These are phyloP conservation scores for Tetrao urogallus DNA, from an alignment of 2,113 vertebrate species.

Conservation along the genomic window DNA sequence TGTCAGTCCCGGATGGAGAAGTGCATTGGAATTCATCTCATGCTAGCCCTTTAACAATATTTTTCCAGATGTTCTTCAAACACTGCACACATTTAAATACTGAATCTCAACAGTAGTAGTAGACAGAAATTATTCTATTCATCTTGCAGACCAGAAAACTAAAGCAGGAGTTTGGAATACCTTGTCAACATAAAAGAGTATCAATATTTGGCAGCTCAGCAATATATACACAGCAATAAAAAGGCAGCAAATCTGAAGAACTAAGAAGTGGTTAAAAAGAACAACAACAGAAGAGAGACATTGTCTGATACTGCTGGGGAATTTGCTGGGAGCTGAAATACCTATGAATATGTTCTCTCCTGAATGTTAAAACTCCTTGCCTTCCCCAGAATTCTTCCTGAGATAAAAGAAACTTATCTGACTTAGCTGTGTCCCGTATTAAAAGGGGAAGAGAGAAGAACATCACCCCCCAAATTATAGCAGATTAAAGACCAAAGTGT, in stretches of 20 bases:
- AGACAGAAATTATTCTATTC: neutral
- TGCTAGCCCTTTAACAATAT: neutral
- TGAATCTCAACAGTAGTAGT: neutral
- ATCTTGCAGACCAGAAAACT: neutral
- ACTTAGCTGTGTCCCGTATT: neutral
- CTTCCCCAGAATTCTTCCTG: neutral
- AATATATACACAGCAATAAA: neutral
- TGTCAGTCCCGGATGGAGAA: neutral
- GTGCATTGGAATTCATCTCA: neutral
- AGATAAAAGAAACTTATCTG: neutral
- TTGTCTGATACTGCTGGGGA: neutral
- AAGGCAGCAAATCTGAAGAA: neutral
- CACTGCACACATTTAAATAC: neutral
- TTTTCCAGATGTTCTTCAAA: constrained; percentile 10
- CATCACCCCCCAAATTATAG: neutral
- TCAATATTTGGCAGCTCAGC: neutral
- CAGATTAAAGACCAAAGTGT: neutral
- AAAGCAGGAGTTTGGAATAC: neutral
- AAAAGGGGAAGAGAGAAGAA: neutral
- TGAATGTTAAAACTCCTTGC: rapidly evolving
- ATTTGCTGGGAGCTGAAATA: neutral
- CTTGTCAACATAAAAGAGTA: neutral
- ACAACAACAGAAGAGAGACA: neutral
- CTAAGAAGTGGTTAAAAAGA: neutral
- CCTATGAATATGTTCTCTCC: rapidly evolving